Evolutionary conservation across 2,888 invertebrate genomes (phyloP), one percentile per base, ranked within the genome.

Genomic region (Diarsia dahlii): DNA sequence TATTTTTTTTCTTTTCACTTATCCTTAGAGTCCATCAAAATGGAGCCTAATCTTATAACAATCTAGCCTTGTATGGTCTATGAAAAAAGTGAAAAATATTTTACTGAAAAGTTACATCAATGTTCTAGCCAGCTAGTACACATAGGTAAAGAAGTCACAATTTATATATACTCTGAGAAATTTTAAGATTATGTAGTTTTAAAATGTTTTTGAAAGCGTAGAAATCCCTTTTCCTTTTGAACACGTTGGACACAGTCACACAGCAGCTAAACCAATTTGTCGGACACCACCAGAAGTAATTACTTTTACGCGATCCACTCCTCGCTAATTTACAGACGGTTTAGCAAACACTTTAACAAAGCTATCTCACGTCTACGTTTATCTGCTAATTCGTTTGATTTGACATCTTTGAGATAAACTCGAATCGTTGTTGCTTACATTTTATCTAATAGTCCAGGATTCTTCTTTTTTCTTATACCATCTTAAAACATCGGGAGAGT

Each of bases 201-300:
- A 45, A 60, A 20, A 5, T 46, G 20, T 9, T 68, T 23, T 39
- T n/a, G 45, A 45, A 3, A 71, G 13, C 15, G n/a, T 54, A 18
- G 23, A 54, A 56, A 10, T 34, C 34, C 52, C 20, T 54, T 20
- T 15, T 2, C n/a, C n/a, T 34, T 13, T 46, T 6, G 8, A 23
- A 63, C 2, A 15, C 13, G 20, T 1, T 90, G 89, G 91, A 79
- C 74, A 88, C 83, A 86, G 84, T 89, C 91, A 79, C 74, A 88
- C 83, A 86, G 84, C 89, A 87, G 67, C 81, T 89, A 89, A 90
- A 90, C 56, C 50, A 90, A 91, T 91, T 91, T 88, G 89, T 89
- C 89, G 85, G 86, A 76, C 85, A 87, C 89, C 89, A 88, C 85
- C 89, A 89, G 86, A 85, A 92, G 90, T 92, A 92, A 92, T 93